Percentiles rank a stretch among this genome's conserved stretches.
Evolutionary conservation across 2,113 vertebrate genomes (phyloP).

Genomic region (Toxotes chatareus): DNA sequence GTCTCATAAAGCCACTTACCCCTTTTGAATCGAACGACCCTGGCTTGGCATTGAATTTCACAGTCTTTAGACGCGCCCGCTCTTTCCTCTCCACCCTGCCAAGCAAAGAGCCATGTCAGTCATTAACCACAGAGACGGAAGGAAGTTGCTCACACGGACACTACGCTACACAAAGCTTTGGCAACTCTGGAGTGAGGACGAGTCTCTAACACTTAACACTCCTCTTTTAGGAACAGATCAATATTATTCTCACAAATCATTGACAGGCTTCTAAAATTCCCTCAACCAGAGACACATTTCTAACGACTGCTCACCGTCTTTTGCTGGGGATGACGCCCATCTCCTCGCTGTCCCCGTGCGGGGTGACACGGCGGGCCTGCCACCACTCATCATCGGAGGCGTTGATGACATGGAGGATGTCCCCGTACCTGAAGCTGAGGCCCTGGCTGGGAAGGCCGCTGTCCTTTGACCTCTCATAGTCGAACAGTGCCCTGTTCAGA

Average conservation of each 20-base stretch:
- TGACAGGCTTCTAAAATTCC: too few species aligned
- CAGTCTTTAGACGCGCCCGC: conserved; percentile 95
- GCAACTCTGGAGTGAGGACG: neutral
- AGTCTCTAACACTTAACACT: neutral
- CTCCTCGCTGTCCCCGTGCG: conserved; percentile 96
- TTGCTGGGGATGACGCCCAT: conserved; percentile 99
- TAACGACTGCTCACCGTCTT: conserved; percentile 86
- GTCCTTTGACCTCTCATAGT: conserved; percentile 97
- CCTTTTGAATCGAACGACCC: conserved; percentile 95
- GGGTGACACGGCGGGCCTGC: conserved; percentile 92
- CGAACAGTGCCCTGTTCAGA: conserved; percentile 91
- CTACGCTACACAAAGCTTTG: neutral
- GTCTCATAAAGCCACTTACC: conserved; percentile 84
- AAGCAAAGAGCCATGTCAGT: conserved; percentile 46
- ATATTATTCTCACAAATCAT: too few species aligned
- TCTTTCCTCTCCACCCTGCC: conserved; percentile 96
- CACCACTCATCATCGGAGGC: conserved; percentile 98
- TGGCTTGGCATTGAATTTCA: conserved; percentile 96
- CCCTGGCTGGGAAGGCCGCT: conserved; percentile 97
- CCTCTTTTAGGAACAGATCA: too few species aligned
- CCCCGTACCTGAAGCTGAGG: conserved; percentile 95
- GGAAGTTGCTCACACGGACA: neutral
- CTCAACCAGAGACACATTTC: neutral
- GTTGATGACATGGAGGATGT: conserved; percentile 97
- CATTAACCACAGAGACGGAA: neutral